These are phyloP conservation scores for Leptopilina myrica DNA, from an alignment of 2,888 invertebrate species.

Conservation along the genomic window DNA sequence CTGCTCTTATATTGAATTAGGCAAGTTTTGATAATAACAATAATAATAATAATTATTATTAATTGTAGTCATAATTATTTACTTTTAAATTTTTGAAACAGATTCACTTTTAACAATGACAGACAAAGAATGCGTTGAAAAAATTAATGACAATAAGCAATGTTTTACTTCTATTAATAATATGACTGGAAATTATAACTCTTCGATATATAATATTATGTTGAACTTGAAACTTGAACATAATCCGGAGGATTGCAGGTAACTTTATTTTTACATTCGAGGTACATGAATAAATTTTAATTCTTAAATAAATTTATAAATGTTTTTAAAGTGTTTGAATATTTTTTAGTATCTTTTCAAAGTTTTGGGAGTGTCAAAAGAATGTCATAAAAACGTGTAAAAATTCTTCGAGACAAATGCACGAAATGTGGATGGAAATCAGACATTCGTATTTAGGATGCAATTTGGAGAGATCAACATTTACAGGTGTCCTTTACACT, in stretches of 20 bases:
- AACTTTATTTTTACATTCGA: neutral
- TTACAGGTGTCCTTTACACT: neutral
- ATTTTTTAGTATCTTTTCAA: neutral
- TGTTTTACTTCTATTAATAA: conserved; percentile 21
- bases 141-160: conserved; percentile 3
- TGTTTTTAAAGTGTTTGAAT: neutral
- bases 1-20: conserved; percentile 22
- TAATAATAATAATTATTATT: too few species aligned
- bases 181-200: neutral
- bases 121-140: neutral
- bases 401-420: conserved; percentile 1
- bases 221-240: conserved; percentile 1
- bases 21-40: too few species aligned
- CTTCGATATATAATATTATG: neutral
- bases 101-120: neutral
- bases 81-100: neutral
- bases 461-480: neutral
- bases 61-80: neutral
- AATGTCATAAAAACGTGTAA: neutral
- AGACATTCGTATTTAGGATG: neutral
- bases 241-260: neutral
- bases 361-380: neutral
- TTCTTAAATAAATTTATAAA: too few species aligned
- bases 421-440: conserved; percentile 9
- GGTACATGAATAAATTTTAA: too few species aligned